Base-by-base conservation (phyloP, 2,113 vertebrate species). In the Crotalus viridis region DNA sequence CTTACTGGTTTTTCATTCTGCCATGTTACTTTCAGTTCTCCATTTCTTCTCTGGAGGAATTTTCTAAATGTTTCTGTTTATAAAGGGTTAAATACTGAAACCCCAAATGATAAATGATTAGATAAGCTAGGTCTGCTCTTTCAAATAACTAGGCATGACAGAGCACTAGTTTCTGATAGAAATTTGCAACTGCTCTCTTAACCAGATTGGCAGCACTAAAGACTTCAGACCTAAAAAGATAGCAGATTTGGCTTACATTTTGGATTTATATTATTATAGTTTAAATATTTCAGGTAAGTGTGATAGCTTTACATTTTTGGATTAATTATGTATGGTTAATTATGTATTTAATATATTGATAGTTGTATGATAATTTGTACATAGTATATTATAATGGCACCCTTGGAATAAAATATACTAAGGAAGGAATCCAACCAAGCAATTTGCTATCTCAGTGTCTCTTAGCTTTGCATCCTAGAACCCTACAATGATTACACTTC, bases 281-380 rank as follows among this genome's bases (percentile, higher is more conserved):
- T 97, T 95, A 93, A 94, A 89, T 96, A 95, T 91, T 95, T 96
- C 92, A 95, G 64, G 22, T 94, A 92, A 93, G 88, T 94, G 94
- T 94, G 89, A 96, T 92, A 95, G 94, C 93, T 97, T 97, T 96
- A 94, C 96, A 93, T 97, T 95, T 96, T 97, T 96, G 92, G 96
- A 89, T 96, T 96, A 94, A 97, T 97, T 39, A 39, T 39, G 39
- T 39, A 39, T 39, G 39, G 98, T 98, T 97, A 39, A 97, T 98
- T 96, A 96, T 95, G 95, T 97, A 97, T 97, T 98, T 98, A 98
- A 97, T 98, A 97, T 98, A 98, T 98, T 97, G 94, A 93, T 96
- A 97, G 94, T 56, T 97, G 95, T 96, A 95, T 97, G 97, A 94
- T 97, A 95, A 95, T 96, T 95, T 98, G 97, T 98, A 97, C 91